Evolutionary conservation across 92 coral and sea anemone genomes (phyloP).

Genomic region (Blastomussa wellsi): DNA sequence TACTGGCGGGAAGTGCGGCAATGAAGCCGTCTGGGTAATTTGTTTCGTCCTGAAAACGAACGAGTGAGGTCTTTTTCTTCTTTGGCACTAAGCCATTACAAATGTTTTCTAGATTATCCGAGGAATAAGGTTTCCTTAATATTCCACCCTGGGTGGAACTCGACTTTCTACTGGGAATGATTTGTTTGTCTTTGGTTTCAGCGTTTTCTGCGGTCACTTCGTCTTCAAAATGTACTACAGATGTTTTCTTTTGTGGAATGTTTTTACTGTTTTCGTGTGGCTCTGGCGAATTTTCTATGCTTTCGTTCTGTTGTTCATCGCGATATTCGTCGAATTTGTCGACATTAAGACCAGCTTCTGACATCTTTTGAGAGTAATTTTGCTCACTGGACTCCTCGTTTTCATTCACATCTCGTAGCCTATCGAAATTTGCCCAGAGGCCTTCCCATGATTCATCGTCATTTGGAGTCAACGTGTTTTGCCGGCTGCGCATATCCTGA

Average conservation of each 20-base stretch:
- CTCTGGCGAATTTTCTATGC: background rate
- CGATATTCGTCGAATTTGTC: background rate
- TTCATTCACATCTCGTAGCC: slow-evolving; percentile 9
- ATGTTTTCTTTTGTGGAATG: slow-evolving; percentile 19
- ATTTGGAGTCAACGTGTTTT: background rate
- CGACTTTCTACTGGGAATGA: slow-evolving; percentile 8
- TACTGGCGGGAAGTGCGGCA: background rate
- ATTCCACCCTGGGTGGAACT: slow-evolving; percentile 21
- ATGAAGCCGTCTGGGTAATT: background rate
- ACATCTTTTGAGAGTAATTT: background rate
- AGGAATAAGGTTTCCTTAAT: slow-evolving; percentile 3
- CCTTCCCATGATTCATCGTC: slow-evolving; percentile 11
- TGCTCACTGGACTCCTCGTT: background rate
- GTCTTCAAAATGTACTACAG: slow-evolving; percentile 45
- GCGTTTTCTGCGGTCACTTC: background rate
- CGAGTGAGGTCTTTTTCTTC: slow-evolving; percentile 38
- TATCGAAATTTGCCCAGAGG: background rate
- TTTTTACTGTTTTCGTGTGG: background rate
- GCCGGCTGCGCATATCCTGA: slow-evolving; percentile 23
- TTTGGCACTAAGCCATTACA: slow-evolving; percentile 13
- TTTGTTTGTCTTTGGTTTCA: background rate
- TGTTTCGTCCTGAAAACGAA: slow-evolving; percentile 39
- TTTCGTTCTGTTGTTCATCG: background rate
- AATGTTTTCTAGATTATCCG: slow-evolving; percentile 6
- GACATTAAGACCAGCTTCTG: background rate